Evolutionary conservation across 2,797 vertebrate genomes (phyloP).

Genomic region (Premnoplex brunnescens): DNA sequence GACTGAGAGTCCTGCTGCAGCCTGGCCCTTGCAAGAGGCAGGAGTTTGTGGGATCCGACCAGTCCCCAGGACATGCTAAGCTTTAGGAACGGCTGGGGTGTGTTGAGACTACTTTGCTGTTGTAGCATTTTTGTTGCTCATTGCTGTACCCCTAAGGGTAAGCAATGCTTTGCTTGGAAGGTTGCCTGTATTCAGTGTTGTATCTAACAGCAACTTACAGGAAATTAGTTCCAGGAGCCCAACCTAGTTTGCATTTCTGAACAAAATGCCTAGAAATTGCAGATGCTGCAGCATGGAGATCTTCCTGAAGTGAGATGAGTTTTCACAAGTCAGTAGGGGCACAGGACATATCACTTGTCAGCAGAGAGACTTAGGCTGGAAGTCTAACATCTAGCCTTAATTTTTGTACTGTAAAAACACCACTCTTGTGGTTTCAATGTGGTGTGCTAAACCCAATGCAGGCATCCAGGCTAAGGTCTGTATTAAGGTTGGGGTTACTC

Average conservation of each 20-base stretch:
- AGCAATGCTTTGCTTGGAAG: neutral
- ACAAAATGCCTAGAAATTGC: neutral
- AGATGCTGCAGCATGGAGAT: neutral
- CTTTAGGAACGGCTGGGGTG: neutral
- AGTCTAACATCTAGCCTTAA: neutral
- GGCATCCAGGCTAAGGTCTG: neutral
- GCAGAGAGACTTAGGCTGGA: neutral
- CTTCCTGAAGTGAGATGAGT: neutral
- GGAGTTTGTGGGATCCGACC: neutral
- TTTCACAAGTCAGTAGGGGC: neutral
- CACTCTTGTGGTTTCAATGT: neutral
- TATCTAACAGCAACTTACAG: neutral
- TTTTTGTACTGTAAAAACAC: neutral
- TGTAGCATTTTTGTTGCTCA: neutral
- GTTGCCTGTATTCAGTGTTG: neutral
- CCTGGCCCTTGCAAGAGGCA: rapidly evolving
- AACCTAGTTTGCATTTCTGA: neutral
- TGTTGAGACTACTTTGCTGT: neutral
- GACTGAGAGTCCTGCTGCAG: neutral
- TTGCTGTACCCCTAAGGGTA: neutral
- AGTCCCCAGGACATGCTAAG: neutral
- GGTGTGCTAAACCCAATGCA: neutral
- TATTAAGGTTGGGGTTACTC: neutral
- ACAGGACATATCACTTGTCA: neutral
- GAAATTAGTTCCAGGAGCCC: neutral